Evolutionary conservation across 1,140 invertebrate genomes (phyloP), one percentile per base, ranked within the genome.

Genomic region (Bombus waltoni): DNA sequence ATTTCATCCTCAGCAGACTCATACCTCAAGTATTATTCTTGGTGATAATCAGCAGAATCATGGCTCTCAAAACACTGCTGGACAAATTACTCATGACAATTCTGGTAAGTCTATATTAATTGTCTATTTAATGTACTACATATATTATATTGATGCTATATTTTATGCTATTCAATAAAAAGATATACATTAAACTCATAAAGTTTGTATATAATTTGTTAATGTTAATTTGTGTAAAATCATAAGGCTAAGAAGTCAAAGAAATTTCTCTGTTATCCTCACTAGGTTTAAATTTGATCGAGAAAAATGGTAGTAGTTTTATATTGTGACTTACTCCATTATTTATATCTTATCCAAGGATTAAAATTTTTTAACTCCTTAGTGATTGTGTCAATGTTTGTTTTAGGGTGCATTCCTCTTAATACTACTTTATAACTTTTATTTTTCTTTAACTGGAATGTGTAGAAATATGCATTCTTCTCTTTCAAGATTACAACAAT

Each of bases 1-100:
- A 91, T 96, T 96, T 92, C 96, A 96, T 88, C 96, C 96, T 22
- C 95, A 95, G 87, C 93, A 95, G 85, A 95, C 94, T 44, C 94
- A 95, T 87, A 92, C 95, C 13, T 95, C 95, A 53, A 95, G 94
- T 62, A 95, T 96, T 73, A 86, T 94, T 75, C 93, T 94, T 57
- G 94, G 90, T 71, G 95, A 95, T 42, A 93, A 94, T 81, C 93
- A 94, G 71, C 83, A 81, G 65, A 92, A 88, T 68, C 90, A 92
- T 85, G 92, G 92, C n/a, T 68, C 90, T 15, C 93, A 92, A 81
- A 83, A 85, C 40, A 93, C 89, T 78, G 88, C 93, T 66, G 89
- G 93, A 38, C 93, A 94, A 87, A 89, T 92, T 78, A 86, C 92
- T 18, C 90, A 93, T 35, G 93, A 94, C 25, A 89, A 87, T 78